Base-by-base conservation (phyloP, 2,797 vertebrate genomes). In the Microhierax caerulescens region DNA sequence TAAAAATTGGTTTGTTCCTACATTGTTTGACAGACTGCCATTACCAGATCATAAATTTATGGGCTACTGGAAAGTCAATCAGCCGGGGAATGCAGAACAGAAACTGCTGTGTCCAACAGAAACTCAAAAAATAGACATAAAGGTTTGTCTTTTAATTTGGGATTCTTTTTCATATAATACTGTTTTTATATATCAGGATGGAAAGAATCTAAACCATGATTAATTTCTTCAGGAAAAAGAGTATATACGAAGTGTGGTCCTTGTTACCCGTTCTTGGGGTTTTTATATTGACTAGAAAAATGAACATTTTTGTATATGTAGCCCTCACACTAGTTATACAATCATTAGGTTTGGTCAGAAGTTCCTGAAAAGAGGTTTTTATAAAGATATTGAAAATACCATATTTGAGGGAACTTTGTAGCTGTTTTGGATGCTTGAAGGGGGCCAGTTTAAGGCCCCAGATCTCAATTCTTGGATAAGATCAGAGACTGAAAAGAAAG, bases 101-200 rank as follows among this genome's bases (percentile, higher is more conserved):
- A 99, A 99, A 93, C 96, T 99, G 70, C 97, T 99, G 59, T 99
- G 99, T 97, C 99, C 99, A 47, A 98, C 98, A 21, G 98, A 99
- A 98, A 99, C 98, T 4, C 98, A 97, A 87, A 98, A 92, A 56
- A 98, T 99, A 93, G 98, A 98, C 28, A 74, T 99, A 93, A 99
- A 99, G 99, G 99, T 99, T 98, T 67, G 92, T 97, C 13, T 79
- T 53, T 39, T 70, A 27, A 53, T 23, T 23, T 75, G 43, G 17
- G 54, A 45, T 68, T 92, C 48, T 0, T 21, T 57, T 93, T 25
- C 3, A 22, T 73, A 10, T 25, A 70, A 11, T 53, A 45, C 25
- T 32, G 22, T 0, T 24, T 90, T 76, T 41, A 34, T 47, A 21
- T 79, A 17, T 47, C 37, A 9, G 28, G 5, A 50, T 79, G 13